phyloP scores from a whole-genome alignment of 2,113 vertebrate species.

The Forbesichthys agassizii region DNA sequence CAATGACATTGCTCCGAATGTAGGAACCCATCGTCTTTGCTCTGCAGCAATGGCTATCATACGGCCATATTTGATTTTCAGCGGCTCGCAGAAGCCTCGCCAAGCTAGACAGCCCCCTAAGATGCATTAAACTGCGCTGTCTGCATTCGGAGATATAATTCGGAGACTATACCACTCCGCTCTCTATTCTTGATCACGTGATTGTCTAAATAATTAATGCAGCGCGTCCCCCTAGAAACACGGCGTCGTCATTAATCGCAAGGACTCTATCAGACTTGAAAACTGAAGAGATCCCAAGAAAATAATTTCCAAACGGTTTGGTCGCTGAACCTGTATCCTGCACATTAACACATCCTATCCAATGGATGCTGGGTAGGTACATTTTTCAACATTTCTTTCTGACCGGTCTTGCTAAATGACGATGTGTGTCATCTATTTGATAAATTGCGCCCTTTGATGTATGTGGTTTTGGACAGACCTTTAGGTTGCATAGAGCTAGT shows the following conservation, averaged over 20 bases:
- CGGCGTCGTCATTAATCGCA: constrained; percentile 99
- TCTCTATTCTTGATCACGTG: constrained; percentile 92
- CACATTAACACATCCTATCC: constrained; percentile 82
- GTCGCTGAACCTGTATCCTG: constrained; percentile 83
- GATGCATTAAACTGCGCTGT: constrained; percentile 79
- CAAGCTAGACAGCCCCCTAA: constrained; percentile 74
- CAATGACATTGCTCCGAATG: constrained; percentile 80
- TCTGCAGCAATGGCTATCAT: constrained; percentile 66
- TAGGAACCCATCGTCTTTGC: constrained; percentile 63
- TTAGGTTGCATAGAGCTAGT: constrained; percentile 42
- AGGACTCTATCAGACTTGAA: constrained; percentile 99
- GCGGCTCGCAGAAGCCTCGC: constrained; percentile 75
- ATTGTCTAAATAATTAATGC: constrained; percentile 99
- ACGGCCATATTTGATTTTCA: constrained; percentile 85
- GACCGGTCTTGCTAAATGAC: constrained; percentile 88
- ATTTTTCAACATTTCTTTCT: constrained; percentile 88
- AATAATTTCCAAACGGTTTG: constrained; percentile 92
- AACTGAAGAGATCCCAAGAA: constrained; percentile 99
- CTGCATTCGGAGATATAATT: constrained; percentile 80
- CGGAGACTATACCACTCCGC: constrained; percentile 90
- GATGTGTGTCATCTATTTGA: constrained; percentile 93
- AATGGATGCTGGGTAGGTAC: constrained; percentile 92
- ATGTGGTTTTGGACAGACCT: constrained; percentile 78
- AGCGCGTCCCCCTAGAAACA: constrained; percentile 99
- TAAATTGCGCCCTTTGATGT: constrained; percentile 89